Conservation (phyloP, 30 jellyfish, hydroid and myxozoan species). For the Pseudorhiza aurosa region DNA sequence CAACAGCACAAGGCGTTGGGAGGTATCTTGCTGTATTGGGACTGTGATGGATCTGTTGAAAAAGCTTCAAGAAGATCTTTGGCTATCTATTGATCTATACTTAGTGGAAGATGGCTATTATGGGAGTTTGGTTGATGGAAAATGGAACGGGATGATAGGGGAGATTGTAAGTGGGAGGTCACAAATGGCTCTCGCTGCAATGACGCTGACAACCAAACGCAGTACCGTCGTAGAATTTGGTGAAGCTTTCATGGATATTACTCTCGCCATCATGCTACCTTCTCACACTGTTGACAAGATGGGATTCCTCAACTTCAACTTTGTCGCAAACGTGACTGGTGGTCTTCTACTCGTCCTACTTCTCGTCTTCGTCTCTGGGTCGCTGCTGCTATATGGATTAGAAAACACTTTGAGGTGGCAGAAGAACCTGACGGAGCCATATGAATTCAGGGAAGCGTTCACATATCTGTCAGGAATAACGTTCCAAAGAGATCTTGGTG, state of each 20-base stretch:
- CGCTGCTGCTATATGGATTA: conserved; percentile 5
- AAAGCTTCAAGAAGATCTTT: conserved; percentile 31
- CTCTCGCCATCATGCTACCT: conserved; percentile 19
- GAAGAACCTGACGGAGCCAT: not conserved
- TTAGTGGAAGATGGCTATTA: conserved; percentile 66
- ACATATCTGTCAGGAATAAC: conserved; percentile 68
- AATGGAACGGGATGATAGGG: conserved; percentile 78
- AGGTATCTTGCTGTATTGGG: conserved; percentile 70
- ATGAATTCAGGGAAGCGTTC: conserved; percentile 53
- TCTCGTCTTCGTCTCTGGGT: conserved; percentile 5
- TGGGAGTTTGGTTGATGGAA: conserved; percentile 49
- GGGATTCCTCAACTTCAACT: conserved; percentile 48
- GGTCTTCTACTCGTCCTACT: conserved; percentile 22
- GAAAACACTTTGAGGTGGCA: conserved; percentile 8
- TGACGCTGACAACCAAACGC: conserved; percentile 56
- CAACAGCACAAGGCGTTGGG: not conserved
- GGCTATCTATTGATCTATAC: conserved; percentile 38
- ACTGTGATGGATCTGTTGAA: conserved; percentile 59
- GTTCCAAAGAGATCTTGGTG: conserved; percentile 86
- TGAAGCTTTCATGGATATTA: conserved; percentile 39
- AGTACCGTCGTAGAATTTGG: conserved; percentile 60
- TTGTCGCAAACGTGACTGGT: conserved; percentile 25
- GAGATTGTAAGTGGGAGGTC: conserved; percentile 63
- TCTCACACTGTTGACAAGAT: conserved; percentile 1
- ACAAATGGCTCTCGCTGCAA: conserved; percentile 54